Base-by-base conservation (phyloP, 2,113 vertebrate genomes). In the Lucifuga dentata region DNA sequence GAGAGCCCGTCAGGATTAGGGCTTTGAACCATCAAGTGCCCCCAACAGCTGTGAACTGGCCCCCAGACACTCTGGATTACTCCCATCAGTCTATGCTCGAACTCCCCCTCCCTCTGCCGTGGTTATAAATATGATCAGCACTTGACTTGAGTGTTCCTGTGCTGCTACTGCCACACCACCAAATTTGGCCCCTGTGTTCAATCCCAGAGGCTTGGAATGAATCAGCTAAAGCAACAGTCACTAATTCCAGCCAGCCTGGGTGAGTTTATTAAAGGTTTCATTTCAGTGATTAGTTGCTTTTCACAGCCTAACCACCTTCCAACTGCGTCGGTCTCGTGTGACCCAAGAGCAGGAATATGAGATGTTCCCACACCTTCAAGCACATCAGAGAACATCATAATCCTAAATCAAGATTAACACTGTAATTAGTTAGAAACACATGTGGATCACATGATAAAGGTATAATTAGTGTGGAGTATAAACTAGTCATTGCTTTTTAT, bases 221-320 rank as follows among this genome's bases (percentile, higher is more conserved):
- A 86, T 92, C 90, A 89, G 65, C 82, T 86, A 90, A 91, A 91
- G 68, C 84, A 88, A 89, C 81, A 86, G 53, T 79, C 51, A 70
- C 71, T 86, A 71, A 88, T 90, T 92, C 89, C 74, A 81, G 75
- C 50, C 13, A 11, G 58, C 40, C 48, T 43, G 52, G 56, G 73
- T 77, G 7, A 51, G 68, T 89, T 88, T 90, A 83, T 92, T 80
- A 82, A 87, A 83, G 77, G 69, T 87, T 72, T 80, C 65, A 35
- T 73, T 83, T 80, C 39, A 60, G 78, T 35, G 68, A 80, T 68
- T 64, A 38, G 60, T 55, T 49, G 60, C 69, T 65, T 72, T 53
- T 68, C 65, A 35, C 74, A 73, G 65, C 62, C 77, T 68, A 33
- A 81, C 78, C 70, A 49, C 80, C 78, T 76, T 81, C 67, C 33